Percentiles rank a stretch among this genome's conserved stretches.
phyloP scores from a whole-genome alignment of 2,113 vertebrate genomes.

The Tenrec ecaudatus region DNA sequence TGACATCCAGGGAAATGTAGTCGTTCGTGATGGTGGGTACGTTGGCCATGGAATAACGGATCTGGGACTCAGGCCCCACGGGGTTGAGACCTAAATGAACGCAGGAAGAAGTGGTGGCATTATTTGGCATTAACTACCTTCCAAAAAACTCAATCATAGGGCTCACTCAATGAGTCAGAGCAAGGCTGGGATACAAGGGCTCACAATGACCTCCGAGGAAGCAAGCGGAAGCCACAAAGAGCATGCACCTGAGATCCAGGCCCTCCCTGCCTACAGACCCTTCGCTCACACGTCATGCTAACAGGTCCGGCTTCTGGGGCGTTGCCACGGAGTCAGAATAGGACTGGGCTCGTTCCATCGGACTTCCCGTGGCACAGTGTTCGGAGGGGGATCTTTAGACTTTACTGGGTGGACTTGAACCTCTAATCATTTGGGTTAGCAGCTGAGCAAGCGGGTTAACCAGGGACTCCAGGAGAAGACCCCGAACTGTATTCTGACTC shows the following conservation, averaged over 20 bases:
- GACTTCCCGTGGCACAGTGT: not conserved
- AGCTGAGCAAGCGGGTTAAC: not conserved
- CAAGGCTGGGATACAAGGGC: not conserved
- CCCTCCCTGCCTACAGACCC: not conserved
- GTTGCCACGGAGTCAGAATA: not conserved
- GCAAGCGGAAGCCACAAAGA: not conserved
- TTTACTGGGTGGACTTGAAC: not conserved
- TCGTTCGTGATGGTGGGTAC: slow-evolving; percentile 71
- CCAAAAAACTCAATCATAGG: not conserved
- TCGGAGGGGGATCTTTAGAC: not conserved
- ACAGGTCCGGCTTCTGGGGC: not conserved
- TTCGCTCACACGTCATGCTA: not conserved
- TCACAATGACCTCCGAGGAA: not conserved
- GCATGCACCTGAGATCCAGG: not conserved
- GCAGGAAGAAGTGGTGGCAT: not conserved
- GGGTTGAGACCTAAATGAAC: slow-evolving; percentile 67
- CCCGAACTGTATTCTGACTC: not conserved
- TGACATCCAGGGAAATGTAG: slow-evolving; percentile 77
- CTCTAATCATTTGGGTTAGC: not conserved
- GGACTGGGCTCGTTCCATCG: not conserved
- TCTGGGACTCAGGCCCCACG: slow-evolving; percentile 77
- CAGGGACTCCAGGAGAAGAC: not conserved
- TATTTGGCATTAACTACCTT: not conserved
- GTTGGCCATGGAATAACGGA: slow-evolving; percentile 65
- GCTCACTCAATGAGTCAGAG: not conserved